These are phyloP conservation scores for Sphinx pinastri DNA, from an alignment of 2,888 invertebrate genomes.

Conservation along the genomic window DNA sequence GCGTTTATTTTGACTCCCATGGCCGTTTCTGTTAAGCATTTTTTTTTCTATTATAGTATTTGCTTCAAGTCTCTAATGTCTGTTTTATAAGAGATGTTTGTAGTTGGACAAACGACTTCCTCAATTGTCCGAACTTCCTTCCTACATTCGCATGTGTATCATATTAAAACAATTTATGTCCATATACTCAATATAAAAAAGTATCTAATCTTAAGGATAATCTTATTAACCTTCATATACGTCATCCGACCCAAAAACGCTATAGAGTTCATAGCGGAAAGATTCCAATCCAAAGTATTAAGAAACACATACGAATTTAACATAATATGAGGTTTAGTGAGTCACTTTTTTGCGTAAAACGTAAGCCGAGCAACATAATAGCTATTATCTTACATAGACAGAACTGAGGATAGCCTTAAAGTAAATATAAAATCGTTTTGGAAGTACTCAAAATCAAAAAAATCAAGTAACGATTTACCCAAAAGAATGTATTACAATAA, in stretches of 20 bases:
- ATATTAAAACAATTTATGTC: neutral
- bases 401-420: too few relatives aligned
- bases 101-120: neutral
- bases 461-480: too few relatives aligned
- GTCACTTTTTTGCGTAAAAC: neutral
- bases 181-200: constrained; percentile 1
- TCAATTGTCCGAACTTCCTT: neutral
- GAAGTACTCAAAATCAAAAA: too few relatives aligned
- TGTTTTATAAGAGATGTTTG: neutral
- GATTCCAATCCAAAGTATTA: neutral
- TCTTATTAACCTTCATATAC: neutral
- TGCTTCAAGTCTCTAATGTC: constrained; percentile 7
- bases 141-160: neutral
- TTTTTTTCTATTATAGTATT: constrained; percentile 12
- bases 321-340: neutral
- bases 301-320: neutral
- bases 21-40: constrained; percentile 59
- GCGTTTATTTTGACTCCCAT: constrained; percentile 73
- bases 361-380: neutral
- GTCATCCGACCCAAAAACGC: neutral
- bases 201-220: neutral
- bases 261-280: neutral
- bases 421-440: too few relatives aligned
- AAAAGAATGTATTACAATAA: too few relatives aligned
- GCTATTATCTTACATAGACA: too few relatives aligned